Evolutionary conservation across 2,113 vertebrate species (phyloP), one percentile per base, ranked within the genome.

Genomic region (Zosterops borbonicus): DNA sequence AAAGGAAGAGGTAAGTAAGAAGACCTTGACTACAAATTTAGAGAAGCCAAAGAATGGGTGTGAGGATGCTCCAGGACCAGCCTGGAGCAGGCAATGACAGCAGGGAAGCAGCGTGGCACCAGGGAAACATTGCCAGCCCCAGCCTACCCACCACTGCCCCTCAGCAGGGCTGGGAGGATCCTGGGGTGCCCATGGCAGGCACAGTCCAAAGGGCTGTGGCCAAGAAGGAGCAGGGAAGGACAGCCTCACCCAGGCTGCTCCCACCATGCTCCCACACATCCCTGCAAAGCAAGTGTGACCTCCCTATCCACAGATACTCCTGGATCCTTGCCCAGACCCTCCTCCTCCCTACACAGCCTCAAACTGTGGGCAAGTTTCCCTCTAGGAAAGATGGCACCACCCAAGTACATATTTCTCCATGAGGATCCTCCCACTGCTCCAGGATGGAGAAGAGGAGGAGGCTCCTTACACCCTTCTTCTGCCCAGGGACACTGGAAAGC

Each of bases 1-100:
- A 96, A 90, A 95, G 80, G 76, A 92, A 70, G 50, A 93, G 37
- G 56, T 55, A 82, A 47, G 68, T 62, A 69, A 75, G 55, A 83
- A 65, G 75, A 90, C 68, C 44, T 71, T 75, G 53, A 52, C 64
- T 74, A 90, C 60, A 81, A 80, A 93, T 89, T 55, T 42, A 77
- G 58, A 75, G 49, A 60, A 0, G 1, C 4, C 14, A 21, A 68
- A 90, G 70, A 65, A 64, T 1, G 64, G 21, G 44, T 44, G 56
- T 27, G 63, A 94, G 53, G 62, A 22, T 46, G 42, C 18, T 39
- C 35, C 47, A 41, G 35, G 62, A 58, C 59, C 68, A 69, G 59
- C 16, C 59, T 27, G n/a, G n/a, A 0, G 0, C 31, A 76, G 68
- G 59, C 76, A 80, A 20, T 5, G 12, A 71, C 69, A n/a, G 39